Evolutionary conservation across 64 coral and sea anemone genomes (phyloP), one percentile per base, ranked within the genome.

Genomic region (Trachythela sp.): DNA sequence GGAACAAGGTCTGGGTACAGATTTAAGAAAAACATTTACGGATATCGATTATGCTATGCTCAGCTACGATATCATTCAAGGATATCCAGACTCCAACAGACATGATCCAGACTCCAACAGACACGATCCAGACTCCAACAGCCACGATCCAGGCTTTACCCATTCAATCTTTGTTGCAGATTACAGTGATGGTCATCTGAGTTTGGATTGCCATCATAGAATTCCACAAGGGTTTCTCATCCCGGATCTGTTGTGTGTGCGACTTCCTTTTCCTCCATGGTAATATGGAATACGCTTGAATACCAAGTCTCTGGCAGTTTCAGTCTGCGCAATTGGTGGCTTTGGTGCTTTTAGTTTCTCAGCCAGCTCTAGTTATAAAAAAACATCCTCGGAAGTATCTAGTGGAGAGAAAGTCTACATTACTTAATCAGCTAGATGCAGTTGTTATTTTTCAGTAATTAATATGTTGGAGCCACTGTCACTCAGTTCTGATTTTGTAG

Each of bases 291-390:
- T 26, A 72, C 17, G 17, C 68, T 72, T 72, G n/a, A 72, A 52
- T 20, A 15, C 22, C 49, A 52, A 52, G 49, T 52, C 49, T 1
- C 49, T 52, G 1, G 49, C 49, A 15, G 49, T 2, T 52, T 52
- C 49, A 2, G 49, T 52, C 22, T 15, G 49, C 22, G 49, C 49
- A n/a, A n/a, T n/a, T 49, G 48, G 48, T 85, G 77, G 83, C 84
- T 90, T 83, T 83, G 89, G 89, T 84, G 48, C 48, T 49, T 90
- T 90, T 22, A 90, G 85, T 30, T 85, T 90, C 68, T 48, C 32
- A 4, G 64, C 45, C 0, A 87, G 90, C 35, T 84, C 90, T 60
- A 54, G 52, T 84, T 92, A 92, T 84, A 92, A 87, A 77, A 60
- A 86, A 86, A 86, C 84, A 26, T 56, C 71, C 0, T 42, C 64